phyloP scores from a whole-genome alignment of 2,888 invertebrate species.

The Hyles lineata region DNA sequence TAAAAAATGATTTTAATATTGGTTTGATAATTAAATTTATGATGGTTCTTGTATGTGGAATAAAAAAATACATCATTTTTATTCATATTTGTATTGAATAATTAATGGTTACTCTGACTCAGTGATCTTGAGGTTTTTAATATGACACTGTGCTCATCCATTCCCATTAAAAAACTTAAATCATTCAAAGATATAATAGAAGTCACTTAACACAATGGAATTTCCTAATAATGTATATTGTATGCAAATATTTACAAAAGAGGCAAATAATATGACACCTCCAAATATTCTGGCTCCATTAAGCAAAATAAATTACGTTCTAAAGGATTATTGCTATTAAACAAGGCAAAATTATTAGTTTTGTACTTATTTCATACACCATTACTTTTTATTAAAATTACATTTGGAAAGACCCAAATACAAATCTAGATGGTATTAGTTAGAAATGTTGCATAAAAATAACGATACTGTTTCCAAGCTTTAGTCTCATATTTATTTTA shows the following conservation, averaged over 20 bases:
- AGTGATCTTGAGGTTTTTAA: too few relatives aligned
- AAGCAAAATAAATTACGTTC: constrained; percentile 8
- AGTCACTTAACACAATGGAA: constrained; percentile 12
- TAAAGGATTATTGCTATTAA: neutral
- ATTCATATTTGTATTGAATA: too few relatives aligned
- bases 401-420: constrained; percentile 2
- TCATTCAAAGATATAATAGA: neutral
- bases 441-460: neutral
- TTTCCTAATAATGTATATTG: constrained; percentile 18
- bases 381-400: neutral
- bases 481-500: too few relatives aligned
- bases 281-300: neutral
- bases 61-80: too few relatives aligned
- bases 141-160: neutral
- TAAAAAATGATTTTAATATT: neutral
- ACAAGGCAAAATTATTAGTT: neutral
- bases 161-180: neutral
- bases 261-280: constrained; percentile 17
- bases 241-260: neutral
- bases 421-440: too few relatives aligned
- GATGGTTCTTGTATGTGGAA: neutral
- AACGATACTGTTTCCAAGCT: too few relatives aligned
- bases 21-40: neutral
- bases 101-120: too few relatives aligned
- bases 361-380: neutral